Evolutionary conservation across 2,888 invertebrate species (phyloP).

Genomic region (Drosophila prostipennis): DNA sequence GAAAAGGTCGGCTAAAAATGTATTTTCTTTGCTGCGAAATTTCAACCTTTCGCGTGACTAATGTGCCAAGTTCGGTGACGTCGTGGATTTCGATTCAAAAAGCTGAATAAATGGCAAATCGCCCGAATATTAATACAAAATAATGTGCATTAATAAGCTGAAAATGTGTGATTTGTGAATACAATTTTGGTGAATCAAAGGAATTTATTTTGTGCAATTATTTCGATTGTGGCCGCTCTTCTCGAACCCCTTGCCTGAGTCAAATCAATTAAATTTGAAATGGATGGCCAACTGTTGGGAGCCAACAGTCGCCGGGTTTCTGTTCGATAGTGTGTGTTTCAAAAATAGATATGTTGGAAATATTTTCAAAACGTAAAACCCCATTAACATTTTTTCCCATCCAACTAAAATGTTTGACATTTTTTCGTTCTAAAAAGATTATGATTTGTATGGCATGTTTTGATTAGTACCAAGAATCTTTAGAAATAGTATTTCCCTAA

Average conservation of each 20-base stretch:
- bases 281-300: constrained; percentile 53
- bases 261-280: constrained; percentile 68
- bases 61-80: constrained; percentile 35
- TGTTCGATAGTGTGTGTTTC: constrained; percentile 29
- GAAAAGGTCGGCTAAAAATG: constrained; percentile 9
- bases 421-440: neutral
- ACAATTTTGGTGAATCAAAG: constrained; percentile 12
- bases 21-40: constrained; percentile 1
- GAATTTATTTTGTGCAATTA: constrained; percentile 19
- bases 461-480: neutral
- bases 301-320: constrained; percentile 3
- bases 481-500: neutral
- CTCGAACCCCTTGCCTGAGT: constrained; percentile 10
- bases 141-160: constrained; percentile 9
- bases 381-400: neutral
- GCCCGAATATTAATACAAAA: constrained; percentile 16
- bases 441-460: neutral
- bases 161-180: constrained; percentile 7
- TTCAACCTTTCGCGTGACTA: constrained; percentile 38
- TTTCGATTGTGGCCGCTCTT: too few species aligned
- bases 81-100: constrained; percentile 26
- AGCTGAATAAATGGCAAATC: constrained; percentile 17
- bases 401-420: neutral
- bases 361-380: constrained; percentile 7
- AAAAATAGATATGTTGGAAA: constrained; percentile 17